Conservation (phyloP, 2,113 vertebrate genomes). For the Sinocyclocheilus anophthalmus region DNA sequence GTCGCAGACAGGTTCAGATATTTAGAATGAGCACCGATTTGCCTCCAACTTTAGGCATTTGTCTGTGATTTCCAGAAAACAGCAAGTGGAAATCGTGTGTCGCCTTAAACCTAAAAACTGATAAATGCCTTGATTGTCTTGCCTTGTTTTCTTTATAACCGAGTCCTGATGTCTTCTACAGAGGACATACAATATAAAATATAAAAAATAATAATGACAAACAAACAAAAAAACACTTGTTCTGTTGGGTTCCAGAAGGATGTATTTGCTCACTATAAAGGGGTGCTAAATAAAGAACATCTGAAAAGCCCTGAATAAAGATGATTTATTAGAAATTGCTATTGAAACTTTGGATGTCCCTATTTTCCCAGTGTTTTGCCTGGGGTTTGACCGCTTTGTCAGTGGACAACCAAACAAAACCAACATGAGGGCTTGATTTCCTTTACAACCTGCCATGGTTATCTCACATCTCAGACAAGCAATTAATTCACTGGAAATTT, state of each 20-base stretch:
- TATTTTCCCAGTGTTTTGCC: background rate
- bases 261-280: background rate
- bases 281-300: background rate
- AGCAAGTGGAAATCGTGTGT: too few species aligned
- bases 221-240: background rate
- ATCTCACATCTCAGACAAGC: conserved; percentile 21
- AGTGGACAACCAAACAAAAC: conserved; percentile 8
- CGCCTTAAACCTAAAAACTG: too few species aligned
- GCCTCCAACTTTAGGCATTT: too few species aligned
- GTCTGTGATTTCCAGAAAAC: too few species aligned
- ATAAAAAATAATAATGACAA: too few species aligned
- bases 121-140: too few species aligned
- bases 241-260: background rate
- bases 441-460: conserved; percentile 15
- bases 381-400: conserved; percentile 28
- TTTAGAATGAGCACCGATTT: too few species aligned
- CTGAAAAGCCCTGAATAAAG: background rate
- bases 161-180: too few species aligned
- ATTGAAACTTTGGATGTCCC: background rate
- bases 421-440: conserved; percentile 5
- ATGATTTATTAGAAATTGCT: conserved; percentile 14
- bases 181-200: too few species aligned
- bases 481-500: conserved; percentile 30
- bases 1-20: too few species aligned
- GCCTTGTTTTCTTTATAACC: too few species aligned